Percentiles rank a stretch among this genome's conserved stretches.
phyloP scores from a whole-genome alignment of 2,113 vertebrate species.

The Myrmecobius fasciatus region DNA sequence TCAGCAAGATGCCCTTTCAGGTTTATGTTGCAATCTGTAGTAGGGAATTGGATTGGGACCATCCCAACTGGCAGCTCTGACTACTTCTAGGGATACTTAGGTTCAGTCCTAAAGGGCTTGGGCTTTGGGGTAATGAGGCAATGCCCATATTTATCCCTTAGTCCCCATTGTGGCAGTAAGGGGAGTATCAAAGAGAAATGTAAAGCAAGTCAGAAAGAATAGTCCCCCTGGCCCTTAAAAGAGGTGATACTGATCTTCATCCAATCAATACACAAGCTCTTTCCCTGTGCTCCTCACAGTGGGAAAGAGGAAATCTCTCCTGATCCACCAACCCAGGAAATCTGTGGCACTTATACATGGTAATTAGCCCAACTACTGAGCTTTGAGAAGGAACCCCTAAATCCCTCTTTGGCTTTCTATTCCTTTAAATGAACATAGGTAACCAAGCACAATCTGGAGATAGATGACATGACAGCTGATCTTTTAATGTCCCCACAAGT shows the following conservation, averaged over 20 bases:
- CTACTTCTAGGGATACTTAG: not conserved
- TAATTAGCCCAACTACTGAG: not conserved
- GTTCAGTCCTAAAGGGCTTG: not conserved
- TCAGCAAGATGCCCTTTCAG: not conserved
- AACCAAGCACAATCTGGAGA: not conserved
- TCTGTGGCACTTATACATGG: not conserved
- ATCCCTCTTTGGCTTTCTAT: not conserved
- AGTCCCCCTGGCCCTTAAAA: not conserved
- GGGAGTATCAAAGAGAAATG: not conserved
- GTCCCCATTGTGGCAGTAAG: not conserved
- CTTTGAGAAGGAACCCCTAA: too few relatives aligned
- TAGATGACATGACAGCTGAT: not conserved
- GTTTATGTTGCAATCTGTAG: not conserved
- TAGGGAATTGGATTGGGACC: not conserved
- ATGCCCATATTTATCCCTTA: not conserved
- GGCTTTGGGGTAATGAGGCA: not conserved
- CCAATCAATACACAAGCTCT: not conserved
- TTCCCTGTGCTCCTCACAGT: not conserved
- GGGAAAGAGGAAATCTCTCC: too few relatives aligned
- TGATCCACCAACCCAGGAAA: not conserved
- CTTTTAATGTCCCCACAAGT: not conserved
- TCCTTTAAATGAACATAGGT: not conserved
- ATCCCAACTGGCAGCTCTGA: not conserved
- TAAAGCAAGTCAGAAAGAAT: not conserved
- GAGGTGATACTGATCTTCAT: not conserved